Percentiles rank a stretch among this genome's conserved stretches.
phyloP scores from a whole-genome alignment of 64 coral and sea anemone genomes.

The Montipora foliosa region DNA sequence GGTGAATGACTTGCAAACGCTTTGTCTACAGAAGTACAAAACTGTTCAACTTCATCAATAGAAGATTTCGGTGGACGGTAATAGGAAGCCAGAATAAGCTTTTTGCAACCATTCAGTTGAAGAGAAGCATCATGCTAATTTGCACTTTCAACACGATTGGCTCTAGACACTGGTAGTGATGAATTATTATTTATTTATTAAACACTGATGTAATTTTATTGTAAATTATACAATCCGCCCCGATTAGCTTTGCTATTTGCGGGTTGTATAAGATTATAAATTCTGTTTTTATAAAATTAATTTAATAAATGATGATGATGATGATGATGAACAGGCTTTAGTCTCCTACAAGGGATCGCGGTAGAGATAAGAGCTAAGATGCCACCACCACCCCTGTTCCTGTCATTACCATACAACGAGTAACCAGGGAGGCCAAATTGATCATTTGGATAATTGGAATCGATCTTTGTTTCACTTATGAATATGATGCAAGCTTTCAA shows the following conservation, averaged over 20 bases:
- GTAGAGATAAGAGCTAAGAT: conserved; percentile 38
- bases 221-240: too few relatives aligned
- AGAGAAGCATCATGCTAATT: background rate
- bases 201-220: too few relatives aligned
- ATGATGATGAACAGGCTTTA: background rate
- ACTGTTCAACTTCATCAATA: too few relatives aligned
- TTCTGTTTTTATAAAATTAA: too few relatives aligned
- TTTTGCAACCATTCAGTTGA: too few relatives aligned
- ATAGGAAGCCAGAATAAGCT: too few relatives aligned
- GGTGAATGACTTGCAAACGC: too few relatives aligned
- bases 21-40: too few relatives aligned
- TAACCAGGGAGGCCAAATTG: conserved; percentile 56
- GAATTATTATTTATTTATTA: background rate
- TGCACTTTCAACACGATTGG: conserved; percentile 13
- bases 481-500: conserved; percentile 42
- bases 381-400: conserved; percentile 68
- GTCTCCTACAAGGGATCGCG: conserved; percentile 17
- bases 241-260: too few relatives aligned
- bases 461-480: conserved; percentile 72
- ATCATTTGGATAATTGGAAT: conserved; percentile 55
- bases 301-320: too few relatives aligned
- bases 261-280: too few relatives aligned
- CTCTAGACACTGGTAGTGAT: conserved; percentile 13
- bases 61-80: too few relatives aligned
- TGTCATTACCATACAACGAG: background rate